These are phyloP conservation scores for Ruditapes philippinarum DNA, from an alignment of 1,140 invertebrate genomes.

Conservation along the genomic window DNA sequence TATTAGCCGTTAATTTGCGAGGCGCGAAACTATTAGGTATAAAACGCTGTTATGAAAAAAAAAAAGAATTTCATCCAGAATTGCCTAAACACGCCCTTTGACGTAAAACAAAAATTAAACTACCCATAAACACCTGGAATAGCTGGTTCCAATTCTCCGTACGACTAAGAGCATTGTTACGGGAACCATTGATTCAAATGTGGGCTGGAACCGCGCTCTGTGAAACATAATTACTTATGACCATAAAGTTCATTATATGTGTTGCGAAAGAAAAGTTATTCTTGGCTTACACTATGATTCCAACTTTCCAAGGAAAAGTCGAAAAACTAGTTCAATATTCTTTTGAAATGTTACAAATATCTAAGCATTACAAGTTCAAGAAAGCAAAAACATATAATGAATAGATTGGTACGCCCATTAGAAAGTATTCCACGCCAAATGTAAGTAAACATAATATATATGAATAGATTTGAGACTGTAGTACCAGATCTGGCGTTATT, in stretches of 20 bases:
- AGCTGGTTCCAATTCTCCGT: neutral
- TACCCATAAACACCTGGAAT: slow-evolving; percentile 27
- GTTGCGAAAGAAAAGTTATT: neutral
- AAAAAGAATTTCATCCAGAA: neutral
- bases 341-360: too few relatives aligned
- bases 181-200: neutral
- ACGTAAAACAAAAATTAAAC: slow-evolving; percentile 49
- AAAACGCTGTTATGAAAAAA: neutral
- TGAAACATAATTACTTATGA: neutral
- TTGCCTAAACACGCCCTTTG: neutral
- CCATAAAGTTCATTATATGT: neutral
- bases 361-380: too few relatives aligned
- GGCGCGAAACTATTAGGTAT: neutral
- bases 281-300: too few relatives aligned
- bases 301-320: too few relatives aligned
- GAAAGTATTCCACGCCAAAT: too few relatives aligned
- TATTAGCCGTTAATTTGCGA: slow-evolving; percentile 27
- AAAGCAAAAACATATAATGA: too few relatives aligned
- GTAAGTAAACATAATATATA: too few relatives aligned
- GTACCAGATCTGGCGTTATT: too few relatives aligned
- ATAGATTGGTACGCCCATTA: too few relatives aligned
- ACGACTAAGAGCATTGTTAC: neutral
- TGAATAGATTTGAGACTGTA: too few relatives aligned
- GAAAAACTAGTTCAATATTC: too few relatives aligned
- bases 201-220: neutral